These are phyloP conservation scores for Malacosoma neustria DNA, from an alignment of 2,888 invertebrate genomes.

Conservation along the genomic window DNA sequence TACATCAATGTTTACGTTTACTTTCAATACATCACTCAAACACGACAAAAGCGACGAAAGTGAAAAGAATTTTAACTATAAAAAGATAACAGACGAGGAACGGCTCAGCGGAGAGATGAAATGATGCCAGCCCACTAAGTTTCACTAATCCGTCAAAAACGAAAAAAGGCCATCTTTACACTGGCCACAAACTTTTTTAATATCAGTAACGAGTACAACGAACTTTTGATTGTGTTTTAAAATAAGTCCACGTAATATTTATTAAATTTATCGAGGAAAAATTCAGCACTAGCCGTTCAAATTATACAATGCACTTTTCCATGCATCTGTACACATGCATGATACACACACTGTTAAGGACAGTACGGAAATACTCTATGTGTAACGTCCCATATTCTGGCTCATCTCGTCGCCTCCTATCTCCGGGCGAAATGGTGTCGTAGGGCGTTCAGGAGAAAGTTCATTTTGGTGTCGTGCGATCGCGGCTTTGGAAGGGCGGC, in stretches of 20 bases:
- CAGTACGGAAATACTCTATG: constrained; percentile 65
- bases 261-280: no score
- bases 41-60: constrained; percentile 28
- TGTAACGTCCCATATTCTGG: constrained; percentile 63
- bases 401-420: constrained; percentile 46
- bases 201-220: constrained; percentile 57
- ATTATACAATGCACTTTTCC: constrained; percentile 52
- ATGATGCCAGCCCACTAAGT: constrained; percentile 39
- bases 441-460: constrained; percentile 53
- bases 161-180: constrained; percentile 42
- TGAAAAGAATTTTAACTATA: constrained; percentile 29
- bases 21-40: constrained; percentile 29
- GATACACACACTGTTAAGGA: constrained; percentile 49
- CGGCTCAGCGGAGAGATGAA: constrained; percentile 39
- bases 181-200: constrained; percentile 56
- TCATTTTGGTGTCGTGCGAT: constrained; percentile 51
- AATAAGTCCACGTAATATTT: no score
- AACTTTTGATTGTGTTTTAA: constrained; percentile 37
- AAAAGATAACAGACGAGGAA: constrained; percentile 35
- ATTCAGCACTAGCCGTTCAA: not conserved
- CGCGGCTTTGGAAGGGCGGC: constrained; percentile 64
- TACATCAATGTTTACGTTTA: constrained; percentile 48
- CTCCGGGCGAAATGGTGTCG: constrained; percentile 52
- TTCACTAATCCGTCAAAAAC: constrained; percentile 49
- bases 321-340: constrained; percentile 37